Percentiles rank a stretch among this genome's conserved stretches.
Evolutionary conservation across 2,888 invertebrate species (phyloP).

Genomic region (Trachelus iudaicus): DNA sequence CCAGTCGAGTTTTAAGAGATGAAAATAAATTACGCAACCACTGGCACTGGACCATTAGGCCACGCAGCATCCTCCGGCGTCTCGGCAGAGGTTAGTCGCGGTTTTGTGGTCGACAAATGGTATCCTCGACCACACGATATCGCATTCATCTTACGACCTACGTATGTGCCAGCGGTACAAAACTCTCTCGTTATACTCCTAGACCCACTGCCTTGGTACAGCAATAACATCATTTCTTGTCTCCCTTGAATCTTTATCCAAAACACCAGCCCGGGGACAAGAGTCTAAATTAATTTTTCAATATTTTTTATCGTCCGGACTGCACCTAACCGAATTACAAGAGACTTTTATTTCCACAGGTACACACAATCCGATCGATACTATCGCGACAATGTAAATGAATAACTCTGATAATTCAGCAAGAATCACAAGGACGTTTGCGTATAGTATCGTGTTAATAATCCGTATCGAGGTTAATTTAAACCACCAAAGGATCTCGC

Average conservation of each 20-base stretch:
- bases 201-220: background rate
- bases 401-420: background rate
- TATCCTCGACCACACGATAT: slow-evolving; percentile 28
- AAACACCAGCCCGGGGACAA: background rate
- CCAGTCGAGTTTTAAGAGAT: background rate
- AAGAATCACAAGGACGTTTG: background rate
- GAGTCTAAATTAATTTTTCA: background rate
- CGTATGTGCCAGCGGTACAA: background rate
- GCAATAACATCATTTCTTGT: background rate
- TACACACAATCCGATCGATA: background rate
- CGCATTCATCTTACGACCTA: slow-evolving; percentile 22
- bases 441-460: background rate
- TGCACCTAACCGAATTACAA: background rate
- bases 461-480: background rate
- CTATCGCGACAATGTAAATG: background rate
- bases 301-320: background rate
- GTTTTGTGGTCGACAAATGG: slow-evolving; percentile 37
- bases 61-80: slow-evolving; percentile 22
- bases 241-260: background rate
- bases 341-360: background rate
- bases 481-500: background rate
- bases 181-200: background rate
- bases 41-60: slow-evolving; percentile 34
- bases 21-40: slow-evolving; percentile 20
- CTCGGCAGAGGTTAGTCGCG: slow-evolving; percentile 28